phyloP scores from a whole-genome alignment of 2,888 invertebrate species.

The Julus scanicus region DNA sequence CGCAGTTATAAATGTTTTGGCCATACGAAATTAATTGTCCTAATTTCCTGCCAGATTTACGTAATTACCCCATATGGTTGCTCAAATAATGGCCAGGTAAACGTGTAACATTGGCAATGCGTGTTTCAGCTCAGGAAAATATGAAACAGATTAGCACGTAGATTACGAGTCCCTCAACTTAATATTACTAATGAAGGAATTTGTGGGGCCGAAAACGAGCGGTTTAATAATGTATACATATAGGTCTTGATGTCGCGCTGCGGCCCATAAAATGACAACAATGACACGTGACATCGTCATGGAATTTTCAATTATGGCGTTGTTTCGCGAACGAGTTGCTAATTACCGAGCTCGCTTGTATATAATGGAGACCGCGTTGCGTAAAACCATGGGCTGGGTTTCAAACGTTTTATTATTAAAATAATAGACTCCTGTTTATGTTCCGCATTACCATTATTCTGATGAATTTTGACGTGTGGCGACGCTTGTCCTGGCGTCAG shows the following conservation, averaged over 20 bases:
- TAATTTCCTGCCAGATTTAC: constrained; percentile 12
- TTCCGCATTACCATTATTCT: neutral
- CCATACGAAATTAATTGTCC: neutral
- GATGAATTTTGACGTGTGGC: neutral
- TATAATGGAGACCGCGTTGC: neutral
- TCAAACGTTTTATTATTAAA: neutral
- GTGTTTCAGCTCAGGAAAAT: neutral
- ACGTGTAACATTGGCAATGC: neutral
- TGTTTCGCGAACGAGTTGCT: constrained; percentile 12
- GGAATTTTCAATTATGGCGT: neutral
- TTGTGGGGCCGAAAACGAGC: neutral
- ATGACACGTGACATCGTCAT: neutral
- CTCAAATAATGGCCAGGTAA: neutral
- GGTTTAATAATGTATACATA: neutral
- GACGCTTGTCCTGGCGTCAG: neutral
- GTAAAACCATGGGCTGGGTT: neutral
- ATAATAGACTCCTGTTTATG: neutral
- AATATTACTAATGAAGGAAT: neutral
- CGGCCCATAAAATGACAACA: neutral
- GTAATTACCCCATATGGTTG: neutral
- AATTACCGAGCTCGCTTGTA: neutral
- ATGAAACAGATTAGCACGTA: neutral
- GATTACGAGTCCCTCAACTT: neutral
- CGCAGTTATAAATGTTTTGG: neutral
- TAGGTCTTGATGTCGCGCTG: neutral